These are phyloP conservation scores for Leptonema lineaticorne DNA, from an alignment of 1,140 invertebrate genomes.

Conservation along the genomic window DNA sequence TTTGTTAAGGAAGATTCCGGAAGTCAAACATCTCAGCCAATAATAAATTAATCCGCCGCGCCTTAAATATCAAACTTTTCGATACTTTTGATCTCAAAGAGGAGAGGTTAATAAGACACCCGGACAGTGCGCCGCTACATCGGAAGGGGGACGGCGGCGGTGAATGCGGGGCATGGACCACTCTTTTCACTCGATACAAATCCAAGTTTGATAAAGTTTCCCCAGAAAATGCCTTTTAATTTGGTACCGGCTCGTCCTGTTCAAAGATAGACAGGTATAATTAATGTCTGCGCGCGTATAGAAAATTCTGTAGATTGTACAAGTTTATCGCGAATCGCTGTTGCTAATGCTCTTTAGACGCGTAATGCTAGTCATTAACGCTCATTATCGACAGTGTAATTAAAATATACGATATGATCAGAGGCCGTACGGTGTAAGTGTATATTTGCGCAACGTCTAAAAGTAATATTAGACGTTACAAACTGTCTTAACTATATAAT, in stretches of 20 bases:
- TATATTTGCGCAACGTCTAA: too few relatives aligned
- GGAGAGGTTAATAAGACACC: constrained; percentile 34
- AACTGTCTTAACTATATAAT: too few relatives aligned
- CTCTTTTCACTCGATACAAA: constrained; percentile 37
- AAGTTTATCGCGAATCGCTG: background rate
- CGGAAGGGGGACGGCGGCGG: background rate
- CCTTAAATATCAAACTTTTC: constrained; percentile 40
- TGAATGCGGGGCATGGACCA: constrained; percentile 10
- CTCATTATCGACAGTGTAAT: background rate
- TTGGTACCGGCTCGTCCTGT: constrained; percentile 30
- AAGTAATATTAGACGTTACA: too few relatives aligned
- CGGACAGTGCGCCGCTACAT: background rate
- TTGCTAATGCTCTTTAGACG: background rate
- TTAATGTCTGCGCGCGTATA: constrained; percentile 35
- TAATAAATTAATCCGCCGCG: constrained; percentile 41
- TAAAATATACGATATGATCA: too few relatives aligned
- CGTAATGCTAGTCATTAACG: background rate
- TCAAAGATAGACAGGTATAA: constrained; percentile 41
- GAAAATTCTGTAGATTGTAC: constrained; percentile 10
- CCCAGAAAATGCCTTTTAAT: constrained; percentile 32
- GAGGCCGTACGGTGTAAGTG: too few relatives aligned
- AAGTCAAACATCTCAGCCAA: constrained; percentile 40
- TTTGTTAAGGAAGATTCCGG: constrained; percentile 26
- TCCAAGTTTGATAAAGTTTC: constrained; percentile 40
- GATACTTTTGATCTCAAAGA: constrained; percentile 40